Conservation (phyloP, 2,888 invertebrate species). For the Pantelozetes paolii region DNA sequence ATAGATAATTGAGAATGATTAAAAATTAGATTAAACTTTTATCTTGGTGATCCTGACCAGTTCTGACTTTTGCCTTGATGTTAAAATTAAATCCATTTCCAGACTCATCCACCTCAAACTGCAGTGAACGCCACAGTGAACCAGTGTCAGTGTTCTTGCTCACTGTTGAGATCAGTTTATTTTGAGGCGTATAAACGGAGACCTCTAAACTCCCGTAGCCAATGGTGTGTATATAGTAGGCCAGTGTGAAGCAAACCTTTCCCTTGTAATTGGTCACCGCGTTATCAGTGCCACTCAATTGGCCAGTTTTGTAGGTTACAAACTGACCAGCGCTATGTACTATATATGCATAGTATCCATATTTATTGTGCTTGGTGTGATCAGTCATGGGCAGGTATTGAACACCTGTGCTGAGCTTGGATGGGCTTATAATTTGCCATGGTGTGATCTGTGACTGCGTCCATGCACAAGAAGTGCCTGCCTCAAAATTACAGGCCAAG, state of each 20-base stretch:
- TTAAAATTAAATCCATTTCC: not conserved
- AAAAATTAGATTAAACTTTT: too few relatives aligned
- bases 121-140: not conserved
- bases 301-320: not conserved
- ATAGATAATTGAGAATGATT: not conserved
- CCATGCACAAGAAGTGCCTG: slow-evolving; percentile 43
- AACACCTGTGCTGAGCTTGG: too few relatives aligned
- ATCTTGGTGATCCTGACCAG: not conserved
- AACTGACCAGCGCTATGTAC: not conserved
- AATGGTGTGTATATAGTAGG: not conserved
- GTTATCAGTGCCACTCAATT: not conserved
- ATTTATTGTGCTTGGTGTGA: not conserved
- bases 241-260: not conserved
- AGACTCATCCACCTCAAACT: not conserved
- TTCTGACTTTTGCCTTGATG: not conserved
- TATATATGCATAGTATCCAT: not conserved
- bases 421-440: not conserved
- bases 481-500: slow-evolving; percentile 45
- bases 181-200: not conserved
- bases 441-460: not conserved
- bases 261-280: not conserved
- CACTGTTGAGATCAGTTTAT: not conserved
- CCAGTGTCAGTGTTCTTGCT: not conserved
- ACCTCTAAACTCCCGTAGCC: too few relatives aligned
- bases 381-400: not conserved